These are phyloP conservation scores for Tympanuchus pallidicinctus DNA, from an alignment of 2,113 vertebrate genomes.

Conservation along the genomic window DNA sequence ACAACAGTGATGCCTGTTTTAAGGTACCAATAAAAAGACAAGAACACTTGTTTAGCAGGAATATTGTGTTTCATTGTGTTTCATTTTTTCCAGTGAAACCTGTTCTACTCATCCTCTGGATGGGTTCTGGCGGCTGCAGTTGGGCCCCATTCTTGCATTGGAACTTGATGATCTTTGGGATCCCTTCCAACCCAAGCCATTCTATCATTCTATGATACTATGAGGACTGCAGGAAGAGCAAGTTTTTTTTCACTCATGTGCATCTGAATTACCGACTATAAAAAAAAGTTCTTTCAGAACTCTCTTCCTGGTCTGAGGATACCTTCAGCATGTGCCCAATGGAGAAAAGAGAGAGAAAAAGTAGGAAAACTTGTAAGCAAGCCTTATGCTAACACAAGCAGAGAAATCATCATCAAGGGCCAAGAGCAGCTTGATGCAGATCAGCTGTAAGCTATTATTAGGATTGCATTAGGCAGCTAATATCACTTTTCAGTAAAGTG, in stretches of 20 bases:
- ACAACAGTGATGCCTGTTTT: not conserved
- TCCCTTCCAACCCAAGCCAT: no score
- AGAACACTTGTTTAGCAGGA: not conserved
- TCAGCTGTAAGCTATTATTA: not conserved
- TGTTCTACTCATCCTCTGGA: not conserved
- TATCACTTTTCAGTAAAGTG: conserved; percentile 10
- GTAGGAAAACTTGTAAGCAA: not conserved
- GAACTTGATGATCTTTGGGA: no score
- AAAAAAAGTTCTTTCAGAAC: not conserved
- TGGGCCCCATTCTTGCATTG: not conserved
- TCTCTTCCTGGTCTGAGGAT: not conserved
- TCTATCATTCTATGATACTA: no score
- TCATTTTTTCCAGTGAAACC: not conserved
- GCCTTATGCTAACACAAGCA: not conserved
- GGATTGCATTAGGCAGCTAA: not conserved
- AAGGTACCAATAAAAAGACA: not conserved
- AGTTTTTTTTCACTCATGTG: accelerated
- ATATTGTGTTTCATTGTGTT: not conserved
- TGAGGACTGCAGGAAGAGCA: not conserved
- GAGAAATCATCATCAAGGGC: not conserved
- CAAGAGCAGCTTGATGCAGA: not conserved
- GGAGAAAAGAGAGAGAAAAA: not conserved
- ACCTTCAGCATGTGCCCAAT: not conserved
- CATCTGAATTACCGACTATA: no score
- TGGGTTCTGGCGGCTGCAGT: not conserved